These are phyloP conservation scores for Nomada ruficornis DNA, from an alignment of 2,888 invertebrate species.

Conservation along the genomic window DNA sequence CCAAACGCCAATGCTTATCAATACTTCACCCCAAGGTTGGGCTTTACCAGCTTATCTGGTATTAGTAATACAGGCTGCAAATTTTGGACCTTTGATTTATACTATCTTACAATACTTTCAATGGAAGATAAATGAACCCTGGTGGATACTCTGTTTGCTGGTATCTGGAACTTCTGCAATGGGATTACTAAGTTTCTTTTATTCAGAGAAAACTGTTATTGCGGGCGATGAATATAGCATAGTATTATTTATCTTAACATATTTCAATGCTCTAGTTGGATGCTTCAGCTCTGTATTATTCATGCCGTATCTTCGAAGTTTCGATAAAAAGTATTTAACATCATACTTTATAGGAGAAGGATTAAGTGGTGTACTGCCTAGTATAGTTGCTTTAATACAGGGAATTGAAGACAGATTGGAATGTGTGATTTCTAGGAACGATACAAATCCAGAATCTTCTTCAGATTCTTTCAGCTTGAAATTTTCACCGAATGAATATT, in stretches of 20 bases:
- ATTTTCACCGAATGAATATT: slow-evolving; percentile 89
- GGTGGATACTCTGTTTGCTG: slow-evolving; percentile 86
- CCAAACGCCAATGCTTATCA: slow-evolving; percentile 92
- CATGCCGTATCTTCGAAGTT: slow-evolving; percentile 93
- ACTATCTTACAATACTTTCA: slow-evolving; percentile 85
- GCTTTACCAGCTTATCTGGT: slow-evolving; percentile 92
- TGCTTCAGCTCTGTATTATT: slow-evolving; percentile 95
- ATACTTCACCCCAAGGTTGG: slow-evolving; percentile 93
- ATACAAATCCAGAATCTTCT: slow-evolving; percentile 66
- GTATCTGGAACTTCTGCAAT: slow-evolving; percentile 86
- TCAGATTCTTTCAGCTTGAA: slow-evolving; percentile 83
- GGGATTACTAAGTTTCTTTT: slow-evolving; percentile 87
- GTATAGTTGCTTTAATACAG: slow-evolving; percentile 91
- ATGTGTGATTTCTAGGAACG: slow-evolving; percentile 81
- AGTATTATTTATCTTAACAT: slow-evolving; percentile 87
- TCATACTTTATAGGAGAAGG: slow-evolving; percentile 94
- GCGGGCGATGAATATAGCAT: slow-evolving; percentile 86
- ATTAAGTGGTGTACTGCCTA: slow-evolving; percentile 92
- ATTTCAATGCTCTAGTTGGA: slow-evolving; percentile 90
- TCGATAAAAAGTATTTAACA: slow-evolving; percentile 90
- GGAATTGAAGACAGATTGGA: slow-evolving; percentile 89
- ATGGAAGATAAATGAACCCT: slow-evolving; percentile 85
- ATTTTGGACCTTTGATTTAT: slow-evolving; percentile 91
- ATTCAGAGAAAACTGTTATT: slow-evolving; percentile 86
- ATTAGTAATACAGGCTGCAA: slow-evolving; percentile 91